Percentiles rank a stretch among this genome's conserved stretches.
Conservation (phyloP, 2,888 invertebrate genomes). For the Noctua pronuba region DNA sequence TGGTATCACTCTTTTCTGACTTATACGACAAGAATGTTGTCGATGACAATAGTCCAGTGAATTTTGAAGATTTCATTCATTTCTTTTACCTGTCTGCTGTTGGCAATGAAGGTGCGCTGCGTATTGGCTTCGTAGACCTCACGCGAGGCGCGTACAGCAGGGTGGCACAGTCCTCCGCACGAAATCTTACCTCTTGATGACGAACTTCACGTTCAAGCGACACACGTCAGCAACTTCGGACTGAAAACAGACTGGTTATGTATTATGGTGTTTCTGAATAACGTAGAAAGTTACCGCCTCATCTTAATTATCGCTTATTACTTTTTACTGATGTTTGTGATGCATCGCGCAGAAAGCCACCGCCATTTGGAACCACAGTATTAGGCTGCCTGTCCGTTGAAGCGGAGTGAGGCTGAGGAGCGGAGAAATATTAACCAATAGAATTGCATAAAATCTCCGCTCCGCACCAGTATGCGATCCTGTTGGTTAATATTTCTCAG, state of each 20-base stretch:
- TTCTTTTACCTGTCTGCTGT: neutral
- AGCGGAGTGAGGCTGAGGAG: too few relatives aligned
- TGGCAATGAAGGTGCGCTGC: neutral
- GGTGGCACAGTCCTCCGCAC: neutral
- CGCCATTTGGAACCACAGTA: too few relatives aligned
- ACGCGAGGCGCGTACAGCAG: neutral
- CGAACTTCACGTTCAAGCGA: too few relatives aligned
- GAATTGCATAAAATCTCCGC: too few relatives aligned
- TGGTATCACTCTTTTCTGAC: neutral
- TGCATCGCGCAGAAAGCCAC: too few relatives aligned
- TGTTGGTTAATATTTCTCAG: too few relatives aligned
- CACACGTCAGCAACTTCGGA: neutral
- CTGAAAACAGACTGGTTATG: neutral
- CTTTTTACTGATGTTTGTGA: too few relatives aligned
- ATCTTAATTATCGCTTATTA: too few relatives aligned
- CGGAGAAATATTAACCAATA: too few relatives aligned
- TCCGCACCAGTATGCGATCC: too few relatives aligned
- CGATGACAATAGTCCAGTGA: neutral
- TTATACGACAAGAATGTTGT: neutral
- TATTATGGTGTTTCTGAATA: neutral
- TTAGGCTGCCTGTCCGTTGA: too few relatives aligned
- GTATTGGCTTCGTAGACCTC: neutral
- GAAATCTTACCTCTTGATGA: neutral
- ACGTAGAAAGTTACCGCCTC: neutral
- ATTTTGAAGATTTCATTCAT: constrained; percentile 6